Evolutionary conservation across 2,113 vertebrate genomes (phyloP).

Genomic region (Romanogobio albipinnatus): DNA sequence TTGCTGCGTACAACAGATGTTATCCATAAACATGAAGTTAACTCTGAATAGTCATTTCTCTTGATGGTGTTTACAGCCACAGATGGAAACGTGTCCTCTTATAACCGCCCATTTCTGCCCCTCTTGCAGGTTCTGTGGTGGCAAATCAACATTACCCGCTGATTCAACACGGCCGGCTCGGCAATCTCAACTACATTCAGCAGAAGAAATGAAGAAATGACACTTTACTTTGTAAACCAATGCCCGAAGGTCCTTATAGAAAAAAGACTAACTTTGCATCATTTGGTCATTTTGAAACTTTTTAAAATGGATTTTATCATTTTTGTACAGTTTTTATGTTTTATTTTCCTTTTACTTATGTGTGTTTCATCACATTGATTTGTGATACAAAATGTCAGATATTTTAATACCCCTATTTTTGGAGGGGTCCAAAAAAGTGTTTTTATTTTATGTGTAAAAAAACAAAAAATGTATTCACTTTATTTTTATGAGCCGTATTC

Average conservation of each 20-base stretch:
- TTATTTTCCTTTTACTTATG: slow-evolving; percentile 51
- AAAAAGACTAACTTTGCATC: slow-evolving; percentile 64
- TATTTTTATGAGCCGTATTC: slow-evolving; percentile 99
- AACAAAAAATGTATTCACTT: slow-evolving; percentile 90
- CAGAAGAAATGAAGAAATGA: slow-evolving; percentile 91
- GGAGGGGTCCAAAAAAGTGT: slow-evolving; percentile 88
- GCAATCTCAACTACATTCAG: slow-evolving; percentile 92
- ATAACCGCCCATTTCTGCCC: neutral
- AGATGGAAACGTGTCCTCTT: neutral
- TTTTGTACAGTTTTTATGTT: slow-evolving; percentile 99
- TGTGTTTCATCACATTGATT: slow-evolving; percentile 87
- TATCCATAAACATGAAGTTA: neutral
- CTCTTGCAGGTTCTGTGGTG: slow-evolving; percentile 85
- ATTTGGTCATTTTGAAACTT: slow-evolving; percentile 75
- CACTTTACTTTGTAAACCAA: slow-evolving; percentile 65
- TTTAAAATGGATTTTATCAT: slow-evolving; percentile 91
- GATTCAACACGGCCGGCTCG: slow-evolving; percentile 89
- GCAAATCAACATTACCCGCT: slow-evolving; percentile 88
- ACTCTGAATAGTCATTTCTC: neutral
- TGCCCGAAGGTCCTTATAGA: slow-evolving; percentile 63
- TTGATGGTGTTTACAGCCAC: neutral
- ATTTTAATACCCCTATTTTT: slow-evolving; percentile 99
- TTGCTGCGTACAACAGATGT: neutral
- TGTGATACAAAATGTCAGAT: slow-evolving; percentile 99
- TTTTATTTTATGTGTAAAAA: slow-evolving; percentile 98